Evolutionary conservation across 2,888 invertebrate species (phyloP).

Genomic region (Drosophila yooni): DNA sequence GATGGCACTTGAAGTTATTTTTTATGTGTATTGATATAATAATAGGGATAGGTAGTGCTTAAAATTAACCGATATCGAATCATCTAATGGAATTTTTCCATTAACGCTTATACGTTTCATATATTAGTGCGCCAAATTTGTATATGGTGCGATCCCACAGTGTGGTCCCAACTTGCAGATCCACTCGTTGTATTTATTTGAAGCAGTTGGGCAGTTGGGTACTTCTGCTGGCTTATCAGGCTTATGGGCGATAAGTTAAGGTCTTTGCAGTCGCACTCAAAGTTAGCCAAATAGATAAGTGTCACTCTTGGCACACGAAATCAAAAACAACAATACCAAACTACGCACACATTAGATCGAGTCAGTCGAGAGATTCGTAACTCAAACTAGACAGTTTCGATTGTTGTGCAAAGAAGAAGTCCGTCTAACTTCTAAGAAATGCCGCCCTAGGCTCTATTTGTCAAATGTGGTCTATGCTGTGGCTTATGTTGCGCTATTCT

Average conservation of each 20-base stretch:
- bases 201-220: constrained; percentile 27
- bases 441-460: constrained; percentile 51
- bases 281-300: constrained; percentile 69
- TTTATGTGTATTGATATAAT: not conserved
- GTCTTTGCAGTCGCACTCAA: constrained; percentile 27
- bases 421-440: constrained; percentile 53
- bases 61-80: not conserved
- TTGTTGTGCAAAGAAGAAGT: constrained; percentile 61
- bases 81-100: not conserved
- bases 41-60: not conserved
- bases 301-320: constrained; percentile 60
- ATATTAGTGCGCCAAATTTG: constrained; percentile 16
- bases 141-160: constrained; percentile 1
- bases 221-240: constrained; percentile 69
- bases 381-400: constrained; percentile 54
- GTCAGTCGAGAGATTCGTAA: constrained; percentile 23
- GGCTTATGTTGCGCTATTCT: constrained; percentile 23
- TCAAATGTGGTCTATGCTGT: constrained; percentile 22
- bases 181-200: constrained; percentile 41
- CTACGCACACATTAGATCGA: constrained; percentile 28
- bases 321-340: constrained; percentile 24
- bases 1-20: not conserved
- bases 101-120: not conserved
- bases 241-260: constrained; percentile 68
- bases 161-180: constrained; percentile 14